phyloP scores from a whole-genome alignment of 2,113 vertebrate genomes.

The Scolopax mira region DNA sequence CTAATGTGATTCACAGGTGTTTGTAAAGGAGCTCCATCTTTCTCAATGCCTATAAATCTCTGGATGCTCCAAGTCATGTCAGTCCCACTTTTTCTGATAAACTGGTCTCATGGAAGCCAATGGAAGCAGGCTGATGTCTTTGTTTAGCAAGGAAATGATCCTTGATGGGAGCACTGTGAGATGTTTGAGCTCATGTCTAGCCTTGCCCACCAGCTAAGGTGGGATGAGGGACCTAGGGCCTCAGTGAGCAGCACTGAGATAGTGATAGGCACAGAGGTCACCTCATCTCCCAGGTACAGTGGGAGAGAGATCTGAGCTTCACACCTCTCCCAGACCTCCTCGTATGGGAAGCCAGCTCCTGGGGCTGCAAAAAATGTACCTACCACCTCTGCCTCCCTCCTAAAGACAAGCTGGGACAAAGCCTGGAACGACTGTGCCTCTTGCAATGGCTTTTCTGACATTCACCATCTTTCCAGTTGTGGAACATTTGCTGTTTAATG shows the following conservation, averaged over 20 bases:
- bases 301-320: neutral
- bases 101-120: neutral
- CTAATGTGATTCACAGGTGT: neutral
- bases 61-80: neutral
- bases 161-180: neutral
- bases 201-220: neutral
- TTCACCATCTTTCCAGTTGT: neutral
- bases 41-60: neutral
- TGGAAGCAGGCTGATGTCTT: neutral
- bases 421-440: neutral
- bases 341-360: neutral
- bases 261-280: neutral
- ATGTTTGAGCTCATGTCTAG: neutral
- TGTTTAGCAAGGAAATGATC: neutral
- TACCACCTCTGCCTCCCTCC: neutral
- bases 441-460: neutral
- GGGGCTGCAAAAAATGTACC: neutral
- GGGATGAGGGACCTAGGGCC: neutral
- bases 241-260: accelerated
- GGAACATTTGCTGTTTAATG: neutral
- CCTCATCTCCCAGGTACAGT: neutral
- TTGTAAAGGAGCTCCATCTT: neutral
- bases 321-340: neutral
- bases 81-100: neutral
- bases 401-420: neutral